Percentiles rank a stretch among this genome's conserved stretches.
phyloP scores from a whole-genome alignment of 1,140 invertebrate species.

The Melitaea cinxia region DNA sequence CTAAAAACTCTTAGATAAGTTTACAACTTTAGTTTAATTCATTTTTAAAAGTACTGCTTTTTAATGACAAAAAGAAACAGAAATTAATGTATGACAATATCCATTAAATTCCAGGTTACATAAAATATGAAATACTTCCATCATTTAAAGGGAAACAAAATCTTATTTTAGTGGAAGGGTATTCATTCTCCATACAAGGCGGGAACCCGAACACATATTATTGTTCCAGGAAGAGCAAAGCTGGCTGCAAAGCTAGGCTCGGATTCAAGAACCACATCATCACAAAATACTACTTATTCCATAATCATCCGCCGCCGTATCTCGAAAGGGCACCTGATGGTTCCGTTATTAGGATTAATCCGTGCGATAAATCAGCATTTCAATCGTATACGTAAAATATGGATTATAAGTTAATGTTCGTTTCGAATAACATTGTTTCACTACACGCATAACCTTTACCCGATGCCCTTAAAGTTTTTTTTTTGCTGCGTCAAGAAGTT shows the following conservation, averaged over 20 bases:
- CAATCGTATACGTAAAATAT: background rate
- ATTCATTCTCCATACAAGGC: conserved; percentile 48
- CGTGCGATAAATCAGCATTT: background rate
- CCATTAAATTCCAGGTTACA: conserved; percentile 27
- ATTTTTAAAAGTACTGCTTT: too few species aligned
- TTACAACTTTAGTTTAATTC: too few species aligned
- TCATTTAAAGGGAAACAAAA: conserved; percentile 43
- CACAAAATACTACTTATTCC: conserved; percentile 29
- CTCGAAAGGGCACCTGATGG: conserved; percentile 41
- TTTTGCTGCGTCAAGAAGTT: too few species aligned
- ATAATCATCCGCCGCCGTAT: conserved; percentile 45
- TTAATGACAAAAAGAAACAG: background rate
- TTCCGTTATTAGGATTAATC: conserved; percentile 28
- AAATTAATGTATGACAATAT: background rate
- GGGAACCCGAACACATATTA: conserved; percentile 41
- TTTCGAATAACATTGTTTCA: too few species aligned
- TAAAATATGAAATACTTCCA: conserved; percentile 41
- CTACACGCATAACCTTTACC: too few species aligned
- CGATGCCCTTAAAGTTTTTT: too few species aligned
- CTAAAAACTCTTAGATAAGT: too few species aligned
- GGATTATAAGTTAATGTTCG: background rate
- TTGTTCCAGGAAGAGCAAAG: conserved; percentile 45
- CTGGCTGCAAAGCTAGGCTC: conserved; percentile 42
- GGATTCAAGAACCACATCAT: conserved; percentile 23
- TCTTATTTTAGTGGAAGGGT: conserved; percentile 41